A percentile compares a stretch with the other conserved stretches of the same genome.
These are phyloP conservation scores for Perdita meconis DNA, from an alignment of 2,888 invertebrate species.

Conservation along the genomic window DNA sequence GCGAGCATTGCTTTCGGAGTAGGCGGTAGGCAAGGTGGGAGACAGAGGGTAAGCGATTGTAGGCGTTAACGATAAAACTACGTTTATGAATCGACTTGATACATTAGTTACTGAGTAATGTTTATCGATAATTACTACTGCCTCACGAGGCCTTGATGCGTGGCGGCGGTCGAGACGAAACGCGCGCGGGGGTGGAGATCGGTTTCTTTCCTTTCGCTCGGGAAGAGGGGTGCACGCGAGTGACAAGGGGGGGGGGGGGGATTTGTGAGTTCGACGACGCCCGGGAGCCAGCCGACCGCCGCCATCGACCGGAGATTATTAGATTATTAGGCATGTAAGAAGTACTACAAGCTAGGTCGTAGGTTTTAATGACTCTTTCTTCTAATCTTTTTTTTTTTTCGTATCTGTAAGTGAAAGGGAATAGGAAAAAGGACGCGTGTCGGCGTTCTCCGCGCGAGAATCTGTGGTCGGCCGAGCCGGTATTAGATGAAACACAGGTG, in stretches of 20 bases:
- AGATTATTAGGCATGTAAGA: constrained; percentile 76
- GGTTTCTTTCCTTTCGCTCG: constrained; percentile 28
- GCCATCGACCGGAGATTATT: constrained; percentile 83
- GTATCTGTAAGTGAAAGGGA: constrained; percentile 51
- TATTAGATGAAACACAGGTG: constrained; percentile 3
- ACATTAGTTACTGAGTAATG: constrained; percentile 76
- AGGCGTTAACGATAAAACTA: constrained; percentile 62
- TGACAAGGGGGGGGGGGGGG: not conserved
- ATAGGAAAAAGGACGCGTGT: constrained; percentile 49
- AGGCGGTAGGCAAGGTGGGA: not conserved
- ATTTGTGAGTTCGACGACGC: constrained; percentile 15
- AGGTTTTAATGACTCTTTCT: constrained; percentile 70
- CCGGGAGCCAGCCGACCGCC: constrained; percentile 68
- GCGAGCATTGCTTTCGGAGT: not conserved
- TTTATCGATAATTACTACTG: constrained; percentile 79
- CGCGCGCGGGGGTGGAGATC: constrained; percentile 10
- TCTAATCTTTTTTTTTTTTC: constrained; percentile 23
- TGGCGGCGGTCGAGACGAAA: constrained; percentile 73
- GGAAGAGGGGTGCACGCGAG: no score
- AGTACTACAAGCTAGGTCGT: constrained; percentile 70
- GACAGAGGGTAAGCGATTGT: constrained; percentile 51
- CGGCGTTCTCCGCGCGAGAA: constrained; percentile 50
- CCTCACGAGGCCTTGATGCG: constrained; percentile 83
- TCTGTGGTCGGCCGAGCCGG: constrained; percentile 71
- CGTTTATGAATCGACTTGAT: constrained; percentile 76